Evolutionary conservation across 1,140 invertebrate species (phyloP).

Genomic region (Drosophila kohkoa): DNA sequence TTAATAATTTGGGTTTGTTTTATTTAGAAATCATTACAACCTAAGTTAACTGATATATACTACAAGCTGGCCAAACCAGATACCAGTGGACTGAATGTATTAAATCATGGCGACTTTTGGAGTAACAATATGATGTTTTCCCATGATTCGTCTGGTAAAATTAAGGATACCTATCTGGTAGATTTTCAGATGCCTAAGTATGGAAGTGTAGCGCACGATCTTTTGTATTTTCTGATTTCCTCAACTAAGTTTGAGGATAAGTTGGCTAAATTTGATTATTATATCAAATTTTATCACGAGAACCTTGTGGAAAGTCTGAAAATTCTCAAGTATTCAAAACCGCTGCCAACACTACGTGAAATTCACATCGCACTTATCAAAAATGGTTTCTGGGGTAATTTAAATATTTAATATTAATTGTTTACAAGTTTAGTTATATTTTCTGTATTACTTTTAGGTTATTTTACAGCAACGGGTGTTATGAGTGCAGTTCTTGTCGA

Average conservation of each 20-base stretch:
- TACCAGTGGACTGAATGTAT: conserved; percentile 86
- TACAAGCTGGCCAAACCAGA: conserved; percentile 52
- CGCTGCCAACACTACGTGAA: conserved; percentile 58
- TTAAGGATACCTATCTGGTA: conserved; percentile 63
- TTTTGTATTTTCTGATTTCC: conserved; percentile 66
- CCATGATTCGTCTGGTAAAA: conserved; percentile 85
- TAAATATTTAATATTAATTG: background rate
- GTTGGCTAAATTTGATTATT: conserved; percentile 71
- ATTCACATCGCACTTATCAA: conserved; percentile 57
- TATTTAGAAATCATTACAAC: conserved; percentile 2
- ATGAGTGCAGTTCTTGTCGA: conserved; percentile 74
- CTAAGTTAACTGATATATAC: conserved; percentile 38
- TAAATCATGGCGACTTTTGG: conserved; percentile 88
- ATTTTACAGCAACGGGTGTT: conserved; percentile 56
- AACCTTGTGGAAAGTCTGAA: conserved; percentile 61
- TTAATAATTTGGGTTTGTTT: background rate
- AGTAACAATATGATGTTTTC: conserved; percentile 87
- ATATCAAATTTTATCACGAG: conserved; percentile 71
- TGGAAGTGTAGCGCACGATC: conserved; percentile 63
- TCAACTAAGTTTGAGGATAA: conserved; percentile 73
- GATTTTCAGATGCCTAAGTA: conserved; percentile 72
- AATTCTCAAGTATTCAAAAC: conserved; percentile 64
- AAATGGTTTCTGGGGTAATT: conserved; percentile 62
- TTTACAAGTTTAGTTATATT: too few relatives aligned
- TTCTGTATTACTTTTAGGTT: conserved; percentile 34